Evolutionary conservation across 2,888 invertebrate genomes (phyloP).

Genomic region (Leptinotarsa rubiginosa): DNA sequence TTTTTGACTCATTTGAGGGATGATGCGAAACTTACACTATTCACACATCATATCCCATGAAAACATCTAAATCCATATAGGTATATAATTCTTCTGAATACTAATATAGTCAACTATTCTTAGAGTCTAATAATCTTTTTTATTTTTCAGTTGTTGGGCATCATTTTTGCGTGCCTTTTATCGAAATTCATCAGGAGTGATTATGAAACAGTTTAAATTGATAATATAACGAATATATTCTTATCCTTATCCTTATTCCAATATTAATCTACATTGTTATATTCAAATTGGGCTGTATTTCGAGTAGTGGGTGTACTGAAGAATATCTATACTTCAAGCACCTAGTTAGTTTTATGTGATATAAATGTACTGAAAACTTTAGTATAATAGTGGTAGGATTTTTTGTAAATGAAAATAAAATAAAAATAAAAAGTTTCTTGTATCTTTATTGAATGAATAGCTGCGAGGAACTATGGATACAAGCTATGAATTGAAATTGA

Average conservation of each 20-base stretch:
- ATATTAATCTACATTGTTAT: no score
- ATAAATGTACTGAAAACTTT: conserved; percentile 8
- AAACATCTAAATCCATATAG: not conserved
- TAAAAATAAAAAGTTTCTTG: not conserved
- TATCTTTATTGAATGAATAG: not conserved
- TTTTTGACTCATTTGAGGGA: no score
- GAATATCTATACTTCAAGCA: not conserved
- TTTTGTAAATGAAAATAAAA: conserved; percentile 3
- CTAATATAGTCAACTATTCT: not conserved
- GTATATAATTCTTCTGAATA: not conserved
- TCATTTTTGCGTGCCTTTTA: conserved; percentile 90
- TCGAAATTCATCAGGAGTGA: conserved; percentile 83
- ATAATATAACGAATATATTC: no score
- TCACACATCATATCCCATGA: no score
- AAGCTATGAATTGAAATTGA: no score
- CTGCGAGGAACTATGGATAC: no score
- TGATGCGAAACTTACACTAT: no score
- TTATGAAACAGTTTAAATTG: conserved; percentile 58
- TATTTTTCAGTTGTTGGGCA: conserved; percentile 81
- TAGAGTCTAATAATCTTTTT: conserved; percentile 30
- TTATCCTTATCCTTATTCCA: no score
- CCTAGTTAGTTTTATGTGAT: conserved; percentile 1
- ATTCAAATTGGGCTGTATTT: not conserved
- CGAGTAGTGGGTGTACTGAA: not conserved
- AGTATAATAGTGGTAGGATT: not conserved